Evolutionary conservation across 2,113 vertebrate genomes (phyloP).

Genomic region (Microcebus jonahi): DNA sequence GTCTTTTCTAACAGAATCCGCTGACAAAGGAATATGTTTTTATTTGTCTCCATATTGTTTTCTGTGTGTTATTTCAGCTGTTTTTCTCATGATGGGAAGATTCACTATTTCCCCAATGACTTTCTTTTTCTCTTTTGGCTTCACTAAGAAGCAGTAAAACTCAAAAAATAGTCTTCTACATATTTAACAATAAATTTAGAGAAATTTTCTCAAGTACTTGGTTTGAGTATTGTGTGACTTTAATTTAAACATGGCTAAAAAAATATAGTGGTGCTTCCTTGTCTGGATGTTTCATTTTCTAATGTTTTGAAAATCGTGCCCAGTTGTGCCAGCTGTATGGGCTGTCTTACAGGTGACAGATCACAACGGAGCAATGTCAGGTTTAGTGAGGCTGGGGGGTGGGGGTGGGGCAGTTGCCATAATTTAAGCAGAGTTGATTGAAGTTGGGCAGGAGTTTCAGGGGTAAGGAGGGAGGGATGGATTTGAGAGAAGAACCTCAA

Average conservation of each 20-base stretch:
- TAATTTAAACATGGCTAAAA: slow-evolving; percentile 39
- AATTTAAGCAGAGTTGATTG: not conserved
- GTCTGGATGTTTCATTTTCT: slow-evolving; percentile 5
- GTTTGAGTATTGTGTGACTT: not conserved
- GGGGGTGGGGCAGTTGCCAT: too few species aligned
- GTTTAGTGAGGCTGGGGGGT: not conserved
- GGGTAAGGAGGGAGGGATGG: not conserved
- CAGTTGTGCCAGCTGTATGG: not conserved
- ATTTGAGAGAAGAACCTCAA: not conserved
- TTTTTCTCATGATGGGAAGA: slow-evolving; percentile 46
- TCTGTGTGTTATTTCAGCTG: slow-evolving; percentile 7
- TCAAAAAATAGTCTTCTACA: slow-evolving; percentile 42
- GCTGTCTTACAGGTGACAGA: not conserved
- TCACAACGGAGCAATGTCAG: not conserved
- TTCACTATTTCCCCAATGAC: slow-evolving; percentile 44
- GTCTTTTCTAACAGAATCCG: slow-evolving; percentile 28
- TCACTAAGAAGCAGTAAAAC: slow-evolving; percentile 61
- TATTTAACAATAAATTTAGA: slow-evolving; percentile 32
- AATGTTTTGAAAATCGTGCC: slow-evolving; percentile 22
- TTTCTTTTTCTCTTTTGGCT: not conserved
- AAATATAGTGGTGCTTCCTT: not conserved
- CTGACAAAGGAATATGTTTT: slow-evolving; percentile 62
- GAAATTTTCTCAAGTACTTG: slow-evolving; percentile 16
- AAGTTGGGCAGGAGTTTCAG: not conserved
- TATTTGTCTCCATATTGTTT: slow-evolving; percentile 44